Evolutionary conservation across 2,113 vertebrate species (phyloP).

Genomic region (Aegotheles bennettii): DNA sequence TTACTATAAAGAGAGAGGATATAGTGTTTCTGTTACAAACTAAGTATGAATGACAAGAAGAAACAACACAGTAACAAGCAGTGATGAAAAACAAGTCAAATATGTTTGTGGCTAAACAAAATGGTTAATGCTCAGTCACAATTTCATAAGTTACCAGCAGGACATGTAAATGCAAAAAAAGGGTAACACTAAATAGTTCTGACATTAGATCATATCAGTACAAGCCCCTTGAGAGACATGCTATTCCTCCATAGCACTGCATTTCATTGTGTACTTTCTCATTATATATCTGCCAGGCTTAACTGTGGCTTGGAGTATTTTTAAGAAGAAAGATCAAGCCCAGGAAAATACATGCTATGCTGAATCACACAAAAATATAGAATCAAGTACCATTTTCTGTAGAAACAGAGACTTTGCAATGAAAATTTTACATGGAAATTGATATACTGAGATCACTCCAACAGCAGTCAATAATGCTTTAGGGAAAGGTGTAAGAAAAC

Average conservation of each 20-base stretch:
- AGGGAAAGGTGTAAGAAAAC: neutral
- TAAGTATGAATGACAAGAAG: neutral
- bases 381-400: neutral
- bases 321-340: neutral
- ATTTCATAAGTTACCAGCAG: neutral
- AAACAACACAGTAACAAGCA: neutral
- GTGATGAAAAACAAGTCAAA: neutral
- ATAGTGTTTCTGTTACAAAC: neutral
- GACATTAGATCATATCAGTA: neutral
- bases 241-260: neutral
- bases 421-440: neutral
- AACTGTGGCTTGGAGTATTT: neutral
- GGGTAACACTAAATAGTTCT: neutral
- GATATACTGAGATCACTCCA: neutral
- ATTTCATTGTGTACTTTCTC: neutral
- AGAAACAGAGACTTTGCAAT: neutral
- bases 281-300: neutral
- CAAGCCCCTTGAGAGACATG: neutral
- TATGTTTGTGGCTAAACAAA: neutral
- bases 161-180: neutral
- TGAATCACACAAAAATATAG: neutral
- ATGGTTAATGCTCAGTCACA: neutral
- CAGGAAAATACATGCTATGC: neutral
- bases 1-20: neutral
- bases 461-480: neutral